Conservation (phyloP, 92 coral and sea anemone genomes). For the Galaxea fascicularis region DNA sequence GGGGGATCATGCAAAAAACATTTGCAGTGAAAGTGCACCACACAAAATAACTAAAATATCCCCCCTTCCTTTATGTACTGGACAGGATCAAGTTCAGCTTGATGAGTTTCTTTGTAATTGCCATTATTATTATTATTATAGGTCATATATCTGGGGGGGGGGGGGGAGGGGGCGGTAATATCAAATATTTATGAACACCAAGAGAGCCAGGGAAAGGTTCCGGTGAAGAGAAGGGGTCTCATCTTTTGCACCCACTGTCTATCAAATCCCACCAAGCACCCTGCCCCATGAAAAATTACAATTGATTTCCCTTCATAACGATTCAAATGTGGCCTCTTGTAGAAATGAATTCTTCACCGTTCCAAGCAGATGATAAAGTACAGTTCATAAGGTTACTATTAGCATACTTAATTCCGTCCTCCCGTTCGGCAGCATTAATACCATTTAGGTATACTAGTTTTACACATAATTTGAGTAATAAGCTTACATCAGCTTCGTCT, state of each 20-base stretch:
- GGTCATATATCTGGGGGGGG: no score
- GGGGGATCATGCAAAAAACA: slow-evolving; percentile 13
- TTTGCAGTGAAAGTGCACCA: slow-evolving; percentile 13
- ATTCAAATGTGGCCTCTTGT: slow-evolving; percentile 18
- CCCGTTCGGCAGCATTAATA: not conserved
- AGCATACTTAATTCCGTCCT: not conserved
- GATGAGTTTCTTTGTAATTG: not conserved
- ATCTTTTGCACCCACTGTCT: slow-evolving; percentile 1
- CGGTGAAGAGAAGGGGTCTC: not conserved
- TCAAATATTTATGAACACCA: slow-evolving; percentile 8
- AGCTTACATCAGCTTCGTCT: no score
- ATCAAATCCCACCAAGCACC: no score
- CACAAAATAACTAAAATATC: slow-evolving; percentile 4
- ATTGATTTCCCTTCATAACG: slow-evolving; percentile 15
- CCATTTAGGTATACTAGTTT: no score
- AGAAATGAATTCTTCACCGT: slow-evolving; percentile 8
- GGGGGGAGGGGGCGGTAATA: no score
- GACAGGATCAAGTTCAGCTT: no score
- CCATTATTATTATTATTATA: not conserved
- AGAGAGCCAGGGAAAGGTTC: slow-evolving; percentile 2
- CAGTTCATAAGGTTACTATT: not conserved
- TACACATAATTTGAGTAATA: not conserved
- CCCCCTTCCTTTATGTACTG: slow-evolving; percentile 14
- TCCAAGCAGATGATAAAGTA: no score
- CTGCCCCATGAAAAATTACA: slow-evolving; percentile 5